These are phyloP conservation scores for Drosophila pseudoobscura DNA, from an alignment of 1,140 invertebrate genomes.

Conservation along the genomic window DNA sequence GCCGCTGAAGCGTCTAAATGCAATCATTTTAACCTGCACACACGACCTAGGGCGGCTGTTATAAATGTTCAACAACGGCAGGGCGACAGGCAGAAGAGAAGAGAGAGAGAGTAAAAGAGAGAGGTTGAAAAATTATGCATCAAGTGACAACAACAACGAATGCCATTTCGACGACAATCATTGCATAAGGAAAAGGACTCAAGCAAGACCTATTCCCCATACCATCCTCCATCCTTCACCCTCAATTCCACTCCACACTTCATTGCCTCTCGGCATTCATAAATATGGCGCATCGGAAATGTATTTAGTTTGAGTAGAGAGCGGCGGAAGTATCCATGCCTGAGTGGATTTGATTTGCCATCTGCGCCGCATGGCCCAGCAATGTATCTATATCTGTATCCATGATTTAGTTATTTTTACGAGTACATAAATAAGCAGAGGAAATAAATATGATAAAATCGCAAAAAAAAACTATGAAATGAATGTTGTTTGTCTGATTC, in stretches of 20 bases:
- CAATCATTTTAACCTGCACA: conserved; percentile 72
- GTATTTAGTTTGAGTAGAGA: conserved; percentile 61
- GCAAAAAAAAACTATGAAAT: conserved; percentile 41
- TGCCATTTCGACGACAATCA: conserved; percentile 47
- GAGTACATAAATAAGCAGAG: conserved; percentile 28
- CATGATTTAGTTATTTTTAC: conserved; percentile 2
- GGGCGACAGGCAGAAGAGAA: conserved; percentile 41
- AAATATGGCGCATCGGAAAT: conserved; percentile 68
- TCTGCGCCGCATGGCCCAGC: conserved; percentile 13
- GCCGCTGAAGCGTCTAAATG: conserved; percentile 45
- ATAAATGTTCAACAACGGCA: conserved; percentile 76
- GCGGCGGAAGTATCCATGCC: conserved; percentile 65
- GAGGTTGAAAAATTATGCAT: conserved; percentile 76
- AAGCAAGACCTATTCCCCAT: conserved; percentile 9
- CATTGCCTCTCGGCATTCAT: conserved; percentile 44
- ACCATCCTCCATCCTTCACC: conserved; percentile 4
- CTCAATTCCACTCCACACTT: conserved; percentile 28
- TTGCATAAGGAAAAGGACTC: conserved; percentile 29
- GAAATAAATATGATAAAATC: conserved; percentile 45
- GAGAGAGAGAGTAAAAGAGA: neutral
- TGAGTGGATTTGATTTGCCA: conserved; percentile 66
- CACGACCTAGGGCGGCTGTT: conserved; percentile 38
- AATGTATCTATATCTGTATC: conserved; percentile 7
- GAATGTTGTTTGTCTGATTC: conserved; percentile 12
- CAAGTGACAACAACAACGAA: conserved; percentile 64